A percentile compares a stretch with the other conserved stretches of the same genome.
Conservation (phyloP, 2,797 vertebrate genomes). For the Manis crassicaudata region DNA sequence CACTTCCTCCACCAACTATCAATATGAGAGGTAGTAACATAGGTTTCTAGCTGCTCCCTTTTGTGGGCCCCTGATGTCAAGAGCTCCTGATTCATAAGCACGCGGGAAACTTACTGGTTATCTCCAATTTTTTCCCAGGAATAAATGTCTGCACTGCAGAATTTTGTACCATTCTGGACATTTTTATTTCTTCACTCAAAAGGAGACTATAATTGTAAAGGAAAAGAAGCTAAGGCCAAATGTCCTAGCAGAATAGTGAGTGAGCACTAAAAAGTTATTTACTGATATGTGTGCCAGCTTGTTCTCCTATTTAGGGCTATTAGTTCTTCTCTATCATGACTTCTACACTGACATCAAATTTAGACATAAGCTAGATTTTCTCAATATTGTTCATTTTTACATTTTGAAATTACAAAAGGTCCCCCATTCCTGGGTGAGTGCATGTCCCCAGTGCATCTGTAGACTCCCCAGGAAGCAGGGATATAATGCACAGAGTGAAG, state of each 20-base stretch:
- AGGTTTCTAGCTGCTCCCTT: neutral
- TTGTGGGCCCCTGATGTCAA: neutral
- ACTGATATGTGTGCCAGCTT: fast-evolving
- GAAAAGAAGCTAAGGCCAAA: neutral
- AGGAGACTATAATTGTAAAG: neutral
- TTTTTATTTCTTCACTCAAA: slow-evolving; percentile 18
- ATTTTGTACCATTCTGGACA: neutral
- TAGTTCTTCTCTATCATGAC: neutral
- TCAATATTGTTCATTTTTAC: neutral
- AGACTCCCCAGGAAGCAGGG: neutral
- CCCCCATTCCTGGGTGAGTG: neutral
- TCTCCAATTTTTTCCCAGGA: neutral
- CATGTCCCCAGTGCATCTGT: neutral
- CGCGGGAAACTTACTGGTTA: neutral
- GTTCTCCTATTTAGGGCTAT: neutral
- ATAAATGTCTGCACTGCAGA: neutral
- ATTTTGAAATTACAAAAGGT: neutral
- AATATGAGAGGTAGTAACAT: neutral
- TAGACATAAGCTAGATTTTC: neutral
- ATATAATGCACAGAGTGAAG: neutral
- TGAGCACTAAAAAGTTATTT: neutral
- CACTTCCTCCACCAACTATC: neutral
- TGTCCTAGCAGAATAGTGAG: neutral
- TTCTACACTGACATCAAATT: neutral
- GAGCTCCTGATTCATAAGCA: neutral